Evolutionary conservation across 1,140 invertebrate species (phyloP).

Genomic region (Hesperophylax magnus): DNA sequence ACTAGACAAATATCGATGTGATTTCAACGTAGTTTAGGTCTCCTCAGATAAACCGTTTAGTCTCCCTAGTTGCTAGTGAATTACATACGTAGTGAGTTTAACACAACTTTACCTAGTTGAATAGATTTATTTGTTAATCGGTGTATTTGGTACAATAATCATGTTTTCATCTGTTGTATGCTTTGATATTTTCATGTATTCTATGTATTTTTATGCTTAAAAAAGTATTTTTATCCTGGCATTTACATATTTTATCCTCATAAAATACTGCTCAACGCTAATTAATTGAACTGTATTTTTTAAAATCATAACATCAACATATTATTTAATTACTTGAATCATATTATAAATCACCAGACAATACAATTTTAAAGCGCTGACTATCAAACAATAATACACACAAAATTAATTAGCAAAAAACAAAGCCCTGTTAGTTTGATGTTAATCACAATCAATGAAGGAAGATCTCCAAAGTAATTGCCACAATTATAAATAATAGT

Average conservation of each 20-base stretch:
- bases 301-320: neutral
- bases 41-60: conserved; percentile 50
- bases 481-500: conserved; percentile 12
- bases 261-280: neutral
- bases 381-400: too few relatives aligned
- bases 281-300: neutral
- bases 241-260: conserved; percentile 18
- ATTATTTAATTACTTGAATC: too few relatives aligned
- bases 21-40: conserved; percentile 54
- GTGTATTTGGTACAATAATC: conserved; percentile 45
- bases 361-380: too few relatives aligned
- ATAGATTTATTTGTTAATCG: conserved; percentile 45
- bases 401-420: too few relatives aligned
- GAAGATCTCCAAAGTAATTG: neutral
- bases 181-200: conserved; percentile 1
- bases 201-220: conserved; percentile 8
- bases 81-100: neutral
- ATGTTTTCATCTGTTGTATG: conserved; percentile 24
- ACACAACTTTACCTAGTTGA: conserved; percentile 21
- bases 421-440: too few relatives aligned
- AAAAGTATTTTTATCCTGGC: conserved; percentile 11
- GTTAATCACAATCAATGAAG: too few relatives aligned
- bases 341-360: too few relatives aligned
- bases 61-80: conserved; percentile 51
- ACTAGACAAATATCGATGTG: conserved; percentile 56